phyloP scores from a whole-genome alignment of 2,888 invertebrate genomes.

The Lasioglossum calceatum region DNA sequence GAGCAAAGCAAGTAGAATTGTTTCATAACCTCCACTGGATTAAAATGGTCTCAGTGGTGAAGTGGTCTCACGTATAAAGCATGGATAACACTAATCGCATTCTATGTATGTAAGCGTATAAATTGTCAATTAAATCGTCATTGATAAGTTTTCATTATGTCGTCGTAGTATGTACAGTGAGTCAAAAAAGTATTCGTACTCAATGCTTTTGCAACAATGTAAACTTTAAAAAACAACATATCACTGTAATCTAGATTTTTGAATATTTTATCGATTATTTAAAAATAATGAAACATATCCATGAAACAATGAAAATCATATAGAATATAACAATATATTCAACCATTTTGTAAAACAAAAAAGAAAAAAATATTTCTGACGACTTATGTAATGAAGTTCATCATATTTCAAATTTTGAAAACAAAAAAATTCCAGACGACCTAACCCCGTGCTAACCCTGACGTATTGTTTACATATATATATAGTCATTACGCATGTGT shows the following conservation, averaged over 20 bases:
- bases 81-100: slow-evolving; percentile 7
- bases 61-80: slow-evolving; percentile 16
- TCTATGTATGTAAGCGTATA: neutral
- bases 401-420: neutral
- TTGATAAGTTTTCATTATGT: slow-evolving; percentile 30
- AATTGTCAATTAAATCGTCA: slow-evolving; percentile 5
- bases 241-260: neutral
- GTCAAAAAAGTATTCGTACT: neutral
- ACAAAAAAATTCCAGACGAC: neutral
- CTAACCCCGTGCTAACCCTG: neutral
- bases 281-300: neutral
- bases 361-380: neutral
- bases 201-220: neutral
- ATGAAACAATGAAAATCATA: neutral
- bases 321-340: neutral
- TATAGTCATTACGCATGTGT: neutral
- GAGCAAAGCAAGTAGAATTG: slow-evolving; percentile 9
- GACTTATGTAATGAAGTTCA: neutral
- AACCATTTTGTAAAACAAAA: neutral
- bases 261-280: neutral
- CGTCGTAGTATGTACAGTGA: slow-evolving; percentile 10
- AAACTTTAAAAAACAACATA: neutral
- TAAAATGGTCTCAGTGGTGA: slow-evolving; percentile 9
- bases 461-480: neutral
- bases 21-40: slow-evolving; percentile 3